Base-by-base conservation (phyloP, 2,113 vertebrate species). In the Phalacrocorax pelagicus region DNA sequence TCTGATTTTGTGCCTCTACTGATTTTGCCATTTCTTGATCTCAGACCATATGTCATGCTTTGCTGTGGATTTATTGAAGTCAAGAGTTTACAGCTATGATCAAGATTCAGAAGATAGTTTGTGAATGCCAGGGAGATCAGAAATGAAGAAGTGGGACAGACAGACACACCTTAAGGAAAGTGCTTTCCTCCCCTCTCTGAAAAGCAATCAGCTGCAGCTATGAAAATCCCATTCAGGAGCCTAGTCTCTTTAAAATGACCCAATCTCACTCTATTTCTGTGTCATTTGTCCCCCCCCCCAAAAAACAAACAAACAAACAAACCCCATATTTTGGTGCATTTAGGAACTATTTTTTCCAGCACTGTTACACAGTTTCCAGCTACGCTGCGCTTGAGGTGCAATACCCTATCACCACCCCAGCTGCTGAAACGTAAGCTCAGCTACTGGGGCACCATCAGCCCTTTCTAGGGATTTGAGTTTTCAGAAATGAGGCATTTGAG, bases 11-110 rank as follows among this genome's bases (percentile, higher is more conserved):
- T 44, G 59, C 51, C 32, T 70, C 27, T 5, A 1, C 38, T 29
- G 62, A 72, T 82, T 81, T 66, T 87, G 12, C 81, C 22, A 51
- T 58, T 89, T 74, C 73, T 74, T 78, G 38, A 86, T 81, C 69
- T 89, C 59, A 52, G 72, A 15, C 36, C 58, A 73, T 0, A 0
- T 36, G 34, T 52, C 69, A 84, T 23, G 32, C 29, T 92, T 88
- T 81, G 55, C 59, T 58, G 55, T 52, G 55, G 90, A 94, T 94
- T 92, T 92, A 77, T 52, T 52, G 34, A 81, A 89, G 36, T 66
- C 23, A 73, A 49, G 30, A 57, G 27, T 86, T 91, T 72, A 80
- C 36, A 91, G 72, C 67, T 95, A 61, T 19, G 8, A 47, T 18
- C 46, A 47, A 80, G 52, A 82, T 24, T 90, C 74, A 32, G 44